A percentile compares a stretch with the other conserved stretches of the same genome.
phyloP scores from a whole-genome alignment of 2,113 vertebrate species.

The Otis tarda region DNA sequence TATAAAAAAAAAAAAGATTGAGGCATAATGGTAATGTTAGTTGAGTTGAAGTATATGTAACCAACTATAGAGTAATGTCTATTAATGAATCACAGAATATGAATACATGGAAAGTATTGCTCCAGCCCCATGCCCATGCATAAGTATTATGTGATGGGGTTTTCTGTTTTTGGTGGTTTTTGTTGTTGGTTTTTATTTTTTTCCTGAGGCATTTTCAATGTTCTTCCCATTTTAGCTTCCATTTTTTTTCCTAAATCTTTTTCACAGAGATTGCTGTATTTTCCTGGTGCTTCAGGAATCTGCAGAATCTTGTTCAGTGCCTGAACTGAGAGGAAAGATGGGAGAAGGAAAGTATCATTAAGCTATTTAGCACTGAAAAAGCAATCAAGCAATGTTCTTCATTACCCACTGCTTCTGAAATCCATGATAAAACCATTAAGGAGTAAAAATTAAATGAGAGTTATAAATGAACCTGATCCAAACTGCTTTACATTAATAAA shows the following conservation, averaged over 20 bases:
- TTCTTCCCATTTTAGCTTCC: not conserved
- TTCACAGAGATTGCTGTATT: not conserved
- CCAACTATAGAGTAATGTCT: not conserved
- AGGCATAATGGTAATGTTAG: not conserved
- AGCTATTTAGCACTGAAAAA: not conserved
- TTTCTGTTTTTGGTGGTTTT: not conserved
- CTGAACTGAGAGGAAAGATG: not conserved
- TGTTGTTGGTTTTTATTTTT: not conserved
- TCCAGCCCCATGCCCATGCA: not conserved
- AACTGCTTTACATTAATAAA: not conserved
- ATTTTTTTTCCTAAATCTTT: not conserved
- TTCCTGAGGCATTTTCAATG: not conserved
- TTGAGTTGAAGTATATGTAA: not conserved
- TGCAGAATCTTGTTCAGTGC: not conserved
- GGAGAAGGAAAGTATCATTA: not conserved
- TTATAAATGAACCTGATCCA: not conserved
- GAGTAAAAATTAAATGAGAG: not conserved
- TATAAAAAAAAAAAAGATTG: not conserved
- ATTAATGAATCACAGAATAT: not conserved
- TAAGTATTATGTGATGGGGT: not conserved
- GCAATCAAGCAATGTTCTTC: not conserved
- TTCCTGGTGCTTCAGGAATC: not conserved
- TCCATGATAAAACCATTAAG: not conserved
- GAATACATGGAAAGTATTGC: not conserved
- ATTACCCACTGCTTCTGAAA: not conserved